A percentile compares a stretch with the other conserved stretches of the same genome.
phyloP scores from a whole-genome alignment of 2,113 vertebrate genomes.

The Mormyrus iriodes region DNA sequence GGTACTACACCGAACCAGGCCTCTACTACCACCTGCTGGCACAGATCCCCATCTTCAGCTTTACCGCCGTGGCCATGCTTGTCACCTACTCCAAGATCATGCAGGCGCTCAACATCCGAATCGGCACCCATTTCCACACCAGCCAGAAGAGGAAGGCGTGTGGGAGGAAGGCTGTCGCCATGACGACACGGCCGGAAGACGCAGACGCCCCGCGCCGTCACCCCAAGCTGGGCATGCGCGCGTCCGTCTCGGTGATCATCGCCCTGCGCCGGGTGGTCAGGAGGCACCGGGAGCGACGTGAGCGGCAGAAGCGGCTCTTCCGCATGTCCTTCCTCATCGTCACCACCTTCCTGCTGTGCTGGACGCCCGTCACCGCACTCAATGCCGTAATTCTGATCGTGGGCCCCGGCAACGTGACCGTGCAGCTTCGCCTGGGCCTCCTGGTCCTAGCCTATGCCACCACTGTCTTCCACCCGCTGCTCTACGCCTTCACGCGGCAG shows the following conservation, averaged over 20 bases:
- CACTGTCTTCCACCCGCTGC: conserved; percentile 88
- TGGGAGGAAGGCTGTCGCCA: conserved; percentile 80
- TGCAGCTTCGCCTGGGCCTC: conserved; percentile 83
- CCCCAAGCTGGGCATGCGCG: conserved; percentile 78
- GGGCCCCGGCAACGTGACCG: conserved; percentile 81
- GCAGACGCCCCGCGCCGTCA: conserved; percentile 68
- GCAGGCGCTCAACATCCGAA: conserved; percentile 90
- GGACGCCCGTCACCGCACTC: conserved; percentile 92
- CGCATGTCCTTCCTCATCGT: conserved; percentile 91
- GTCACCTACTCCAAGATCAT: conserved; percentile 96
- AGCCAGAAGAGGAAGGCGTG: conserved; percentile 74
- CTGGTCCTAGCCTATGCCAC: conserved; percentile 95
- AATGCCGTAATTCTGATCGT: conserved; percentile 87
- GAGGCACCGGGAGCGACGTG: conserved; percentile 81
- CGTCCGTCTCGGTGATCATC: conserved; percentile 91
- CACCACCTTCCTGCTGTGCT: conserved; percentile 93
- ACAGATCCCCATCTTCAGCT: conserved; percentile 92
- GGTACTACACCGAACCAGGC: conserved; percentile 80
- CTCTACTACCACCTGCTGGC: conserved; percentile 92
- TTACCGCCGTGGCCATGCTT: conserved; percentile 88
- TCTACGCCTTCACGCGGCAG: conserved; percentile 92
- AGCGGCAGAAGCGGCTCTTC: conserved; percentile 88
- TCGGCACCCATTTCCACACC: conserved; percentile 83
- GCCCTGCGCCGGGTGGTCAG: conserved; percentile 87
- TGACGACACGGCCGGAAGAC: conserved; percentile 69